Percentiles rank a stretch among this genome's conserved stretches.
phyloP scores from a whole-genome alignment of 2,888 invertebrate species.

The Drosophila fungiperda region DNA sequence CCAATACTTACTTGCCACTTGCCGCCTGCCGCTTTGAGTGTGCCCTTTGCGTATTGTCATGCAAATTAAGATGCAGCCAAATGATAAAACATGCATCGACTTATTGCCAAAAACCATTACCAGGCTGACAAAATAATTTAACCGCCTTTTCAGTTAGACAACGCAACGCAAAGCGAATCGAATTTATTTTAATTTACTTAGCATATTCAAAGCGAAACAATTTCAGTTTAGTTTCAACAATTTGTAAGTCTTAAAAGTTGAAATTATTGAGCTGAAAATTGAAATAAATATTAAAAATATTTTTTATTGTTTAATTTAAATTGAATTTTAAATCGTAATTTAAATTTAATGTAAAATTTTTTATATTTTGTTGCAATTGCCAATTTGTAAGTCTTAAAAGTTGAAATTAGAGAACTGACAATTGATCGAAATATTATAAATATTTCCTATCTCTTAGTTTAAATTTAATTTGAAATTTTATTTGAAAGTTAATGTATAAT shows the following conservation, averaged over 20 bases:
- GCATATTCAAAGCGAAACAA: background rate
- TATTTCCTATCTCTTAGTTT: background rate
- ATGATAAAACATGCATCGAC: constrained; percentile 51
- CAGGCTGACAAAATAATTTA: constrained; percentile 23
- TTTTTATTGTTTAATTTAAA: background rate
- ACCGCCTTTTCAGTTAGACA: background rate
- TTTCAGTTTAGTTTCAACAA: background rate
- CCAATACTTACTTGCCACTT: background rate
- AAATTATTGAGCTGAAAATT: background rate
- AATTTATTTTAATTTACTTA: constrained; percentile 10
- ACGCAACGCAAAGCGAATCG: background rate
- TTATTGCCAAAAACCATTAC: constrained; percentile 31
- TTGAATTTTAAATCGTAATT: background rate
- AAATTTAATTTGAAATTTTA: background rate
- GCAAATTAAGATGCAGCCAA: constrained; percentile 67
- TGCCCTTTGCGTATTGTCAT: constrained; percentile 44
- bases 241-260: background rate
- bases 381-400: background rate
- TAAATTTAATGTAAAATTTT: background rate
- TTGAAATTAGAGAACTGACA: background rate
- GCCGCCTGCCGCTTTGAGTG: constrained; percentile 12
- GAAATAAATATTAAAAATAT: background rate
- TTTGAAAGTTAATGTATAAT: background rate
- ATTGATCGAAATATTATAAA: background rate
- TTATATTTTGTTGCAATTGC: too few species aligned